A percentile compares a stretch with the other conserved stretches of the same genome.
Conservation (phyloP, 2,797 vertebrate genomes). For the Meriones psammophilus region DNA sequence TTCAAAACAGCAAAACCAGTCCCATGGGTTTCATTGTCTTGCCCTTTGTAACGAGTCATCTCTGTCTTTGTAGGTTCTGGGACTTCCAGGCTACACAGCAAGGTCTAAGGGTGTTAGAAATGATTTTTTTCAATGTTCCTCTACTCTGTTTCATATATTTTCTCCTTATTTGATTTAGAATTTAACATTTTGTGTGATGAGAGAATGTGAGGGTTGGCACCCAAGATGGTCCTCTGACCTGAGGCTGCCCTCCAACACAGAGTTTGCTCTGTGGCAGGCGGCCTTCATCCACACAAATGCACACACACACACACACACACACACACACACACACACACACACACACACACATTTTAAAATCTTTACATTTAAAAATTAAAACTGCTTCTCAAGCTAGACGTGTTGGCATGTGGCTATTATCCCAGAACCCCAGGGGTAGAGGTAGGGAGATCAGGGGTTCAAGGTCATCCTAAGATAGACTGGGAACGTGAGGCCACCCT, state of each 20-base stretch:
- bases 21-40: background rate
- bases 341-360: background rate
- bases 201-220: background rate
- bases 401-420: background rate
- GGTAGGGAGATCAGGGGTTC: background rate
- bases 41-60: background rate
- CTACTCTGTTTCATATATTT: background rate
- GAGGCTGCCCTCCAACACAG: background rate
- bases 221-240: background rate
- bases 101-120: background rate
- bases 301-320: too few species aligned
- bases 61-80: background rate
- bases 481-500: background rate
- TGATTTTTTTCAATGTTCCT: background rate
- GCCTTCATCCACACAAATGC: background rate
- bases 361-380: background rate
- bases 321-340: background rate
- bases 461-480: background rate
- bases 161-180: background rate
- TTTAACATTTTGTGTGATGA: background rate
- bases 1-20: background rate
- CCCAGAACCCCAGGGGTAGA: background rate
- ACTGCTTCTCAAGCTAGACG: background rate
- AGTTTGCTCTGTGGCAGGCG: background rate
- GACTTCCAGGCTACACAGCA: background rate